A percentile compares a stretch with the other conserved stretches of the same genome.
Evolutionary conservation across 2,888 invertebrate species (phyloP).

Genomic region (Drosophila meridiana): DNA sequence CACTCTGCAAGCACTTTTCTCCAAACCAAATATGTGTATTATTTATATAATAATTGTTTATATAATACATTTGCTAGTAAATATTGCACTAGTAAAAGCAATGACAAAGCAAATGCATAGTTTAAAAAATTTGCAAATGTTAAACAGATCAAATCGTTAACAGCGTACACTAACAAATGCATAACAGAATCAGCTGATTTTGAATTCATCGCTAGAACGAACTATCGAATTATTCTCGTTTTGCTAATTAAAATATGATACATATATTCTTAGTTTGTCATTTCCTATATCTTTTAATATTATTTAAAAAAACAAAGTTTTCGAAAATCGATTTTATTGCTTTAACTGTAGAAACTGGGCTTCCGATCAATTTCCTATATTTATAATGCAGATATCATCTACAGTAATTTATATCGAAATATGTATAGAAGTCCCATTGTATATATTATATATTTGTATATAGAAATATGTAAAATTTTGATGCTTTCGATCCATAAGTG

Average conservation of each 20-base stretch:
- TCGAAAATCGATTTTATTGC: neutral
- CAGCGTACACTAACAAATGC: neutral
- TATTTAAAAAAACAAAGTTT: neutral
- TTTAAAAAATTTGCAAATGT: neutral
- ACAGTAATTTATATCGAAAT: neutral
- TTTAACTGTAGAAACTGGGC: neutral
- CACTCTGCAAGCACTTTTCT: neutral
- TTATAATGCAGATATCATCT: too few species aligned
- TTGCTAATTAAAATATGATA: too few species aligned
- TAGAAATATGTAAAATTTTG: too few species aligned
- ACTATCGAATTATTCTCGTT: neutral
- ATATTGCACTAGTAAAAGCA: neutral
- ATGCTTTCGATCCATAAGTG: too few species aligned
- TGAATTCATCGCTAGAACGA: neutral
- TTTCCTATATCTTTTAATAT: neutral
- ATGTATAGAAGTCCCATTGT: too few species aligned
- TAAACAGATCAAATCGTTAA: neutral
- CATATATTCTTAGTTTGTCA: neutral
- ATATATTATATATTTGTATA: too few species aligned
- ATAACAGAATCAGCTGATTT: constrained; percentile 18
- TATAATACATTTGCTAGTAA: too few species aligned
- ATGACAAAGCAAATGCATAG: neutral
- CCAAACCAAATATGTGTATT: neutral
- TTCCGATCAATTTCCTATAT: neutral
- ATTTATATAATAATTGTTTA: neutral